phyloP scores from a whole-genome alignment of 2,797 vertebrate species.

The Uromys caudimaculatus region DNA sequence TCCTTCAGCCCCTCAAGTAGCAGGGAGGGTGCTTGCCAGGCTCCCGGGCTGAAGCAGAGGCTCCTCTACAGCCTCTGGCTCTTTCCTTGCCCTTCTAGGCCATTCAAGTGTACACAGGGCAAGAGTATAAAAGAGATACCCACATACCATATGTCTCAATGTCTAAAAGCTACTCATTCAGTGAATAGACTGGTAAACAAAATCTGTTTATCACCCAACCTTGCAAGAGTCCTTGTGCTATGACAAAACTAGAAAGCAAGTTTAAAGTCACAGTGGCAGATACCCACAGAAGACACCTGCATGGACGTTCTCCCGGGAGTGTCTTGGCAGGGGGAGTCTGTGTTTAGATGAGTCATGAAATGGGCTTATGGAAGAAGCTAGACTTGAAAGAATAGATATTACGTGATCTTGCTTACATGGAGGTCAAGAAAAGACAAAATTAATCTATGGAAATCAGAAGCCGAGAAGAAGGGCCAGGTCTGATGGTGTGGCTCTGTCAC shows the following conservation, averaged over 20 bases:
- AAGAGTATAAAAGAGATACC: not conserved
- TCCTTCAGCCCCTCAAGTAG: not conserved
- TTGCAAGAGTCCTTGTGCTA: not conserved
- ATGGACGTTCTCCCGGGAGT: not conserved
- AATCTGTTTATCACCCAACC: not conserved
- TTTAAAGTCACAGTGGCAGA: not conserved
- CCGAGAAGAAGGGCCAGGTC: not conserved
- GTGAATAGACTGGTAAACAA: not conserved
- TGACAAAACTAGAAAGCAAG: not conserved
- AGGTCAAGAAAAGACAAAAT: not conserved
- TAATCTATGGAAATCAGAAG: not conserved
- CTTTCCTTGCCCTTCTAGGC: not conserved
- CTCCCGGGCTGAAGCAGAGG: not conserved
- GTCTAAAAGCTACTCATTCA: not conserved
- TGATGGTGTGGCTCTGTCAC: not conserved
- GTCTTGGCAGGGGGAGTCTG: not conserved
- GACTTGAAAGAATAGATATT: not conserved
- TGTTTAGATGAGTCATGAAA: not conserved
- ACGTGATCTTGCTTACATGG: not conserved
- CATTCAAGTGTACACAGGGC: not conserved
- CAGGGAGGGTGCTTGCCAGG: not conserved
- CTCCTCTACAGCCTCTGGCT: rapidly evolving
- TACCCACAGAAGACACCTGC: not conserved
- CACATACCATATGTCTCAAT: not conserved
- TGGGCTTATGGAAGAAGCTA: not conserved